These are phyloP conservation scores for Paramormyrops hopkinsi DNA, from an alignment of 2,797 vertebrate species.

Conservation along the genomic window DNA sequence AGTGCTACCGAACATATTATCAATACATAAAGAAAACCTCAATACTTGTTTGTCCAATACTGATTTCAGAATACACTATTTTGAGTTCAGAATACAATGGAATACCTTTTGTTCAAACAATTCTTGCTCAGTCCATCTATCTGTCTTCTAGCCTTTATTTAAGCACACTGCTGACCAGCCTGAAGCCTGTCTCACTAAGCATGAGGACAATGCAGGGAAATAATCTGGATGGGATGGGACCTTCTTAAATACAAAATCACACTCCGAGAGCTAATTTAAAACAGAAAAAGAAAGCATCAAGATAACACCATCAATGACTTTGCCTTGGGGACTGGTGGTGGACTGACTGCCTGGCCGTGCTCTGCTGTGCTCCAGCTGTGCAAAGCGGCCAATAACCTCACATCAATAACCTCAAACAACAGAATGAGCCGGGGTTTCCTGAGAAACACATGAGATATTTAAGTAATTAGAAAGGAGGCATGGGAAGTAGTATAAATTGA, in stretches of 20 bases:
- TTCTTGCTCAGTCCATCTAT: neutral
- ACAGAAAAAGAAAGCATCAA: neutral
- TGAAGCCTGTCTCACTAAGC: neutral
- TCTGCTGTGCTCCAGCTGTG: neutral
- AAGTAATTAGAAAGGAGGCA: conserved; percentile 6
- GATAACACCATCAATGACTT: neutral
- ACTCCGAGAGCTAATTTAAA: neutral
- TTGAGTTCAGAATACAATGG: neutral
- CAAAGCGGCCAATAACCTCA: neutral
- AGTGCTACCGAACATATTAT: neutral
- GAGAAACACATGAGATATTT: neutral
- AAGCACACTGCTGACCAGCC: neutral
- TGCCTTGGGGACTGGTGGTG: neutral
- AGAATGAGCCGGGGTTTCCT: neutral
- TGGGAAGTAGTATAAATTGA: neutral
- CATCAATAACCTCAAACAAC: neutral
- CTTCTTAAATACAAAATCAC: neutral
- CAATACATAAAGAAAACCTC: neutral
- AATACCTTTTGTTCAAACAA: neutral
- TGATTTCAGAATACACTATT: neutral
- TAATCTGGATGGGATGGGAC: neutral
- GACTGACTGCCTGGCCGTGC: neutral
- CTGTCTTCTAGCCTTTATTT: neutral
- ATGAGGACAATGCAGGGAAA: neutral
- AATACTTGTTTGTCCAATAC: neutral